phyloP scores from a whole-genome alignment of 2,113 vertebrate genomes.

The Oryzias woworae region DNA sequence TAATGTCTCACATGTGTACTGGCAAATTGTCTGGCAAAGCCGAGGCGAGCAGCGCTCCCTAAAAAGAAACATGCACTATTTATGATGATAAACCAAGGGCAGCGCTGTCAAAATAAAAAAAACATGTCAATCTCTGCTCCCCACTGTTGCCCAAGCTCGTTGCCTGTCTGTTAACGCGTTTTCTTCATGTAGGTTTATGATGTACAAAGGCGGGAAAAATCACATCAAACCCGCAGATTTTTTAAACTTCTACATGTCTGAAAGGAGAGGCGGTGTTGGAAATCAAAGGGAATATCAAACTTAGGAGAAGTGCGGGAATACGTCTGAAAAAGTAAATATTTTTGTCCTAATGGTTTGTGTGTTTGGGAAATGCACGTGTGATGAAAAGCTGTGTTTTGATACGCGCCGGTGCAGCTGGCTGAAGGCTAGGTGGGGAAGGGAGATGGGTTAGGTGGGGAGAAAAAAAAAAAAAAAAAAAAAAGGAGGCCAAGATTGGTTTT shows the following conservation, averaged over 20 bases:
- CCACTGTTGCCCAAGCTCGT: constrained; percentile 62
- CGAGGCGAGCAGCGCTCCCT: constrained; percentile 61
- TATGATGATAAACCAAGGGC: constrained; percentile 75
- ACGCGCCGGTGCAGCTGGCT: constrained; percentile 17
- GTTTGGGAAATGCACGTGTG: constrained; percentile 48
- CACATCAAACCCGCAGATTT: constrained; percentile 70
- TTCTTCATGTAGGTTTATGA: constrained; percentile 71
- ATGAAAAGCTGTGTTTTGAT: constrained; percentile 44
- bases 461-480: constrained; percentile 19
- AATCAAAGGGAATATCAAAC: constrained; percentile 81
- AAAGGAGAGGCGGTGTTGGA: constrained; percentile 28
- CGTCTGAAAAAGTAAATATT: constrained; percentile 71
- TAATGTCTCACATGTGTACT: constrained; percentile 75
- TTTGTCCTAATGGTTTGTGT: constrained; percentile 69
- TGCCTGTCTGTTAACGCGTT: constrained; percentile 66
- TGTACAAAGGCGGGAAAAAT: constrained; percentile 78
- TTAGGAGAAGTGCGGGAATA: constrained; percentile 55
- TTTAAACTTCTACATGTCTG: constrained; percentile 65
- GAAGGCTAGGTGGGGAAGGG: constrained; percentile 54
- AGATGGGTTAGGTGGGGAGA: constrained; percentile 36
- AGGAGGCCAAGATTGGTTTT: constrained; percentile 60
- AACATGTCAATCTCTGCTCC: constrained; percentile 75
- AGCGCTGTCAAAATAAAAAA: constrained; percentile 76
- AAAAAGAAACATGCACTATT: constrained; percentile 81
- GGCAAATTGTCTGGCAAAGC: constrained; percentile 74